phyloP scores from a whole-genome alignment of 1,140 invertebrate species.

The Brachionus paranguensis region DNA sequence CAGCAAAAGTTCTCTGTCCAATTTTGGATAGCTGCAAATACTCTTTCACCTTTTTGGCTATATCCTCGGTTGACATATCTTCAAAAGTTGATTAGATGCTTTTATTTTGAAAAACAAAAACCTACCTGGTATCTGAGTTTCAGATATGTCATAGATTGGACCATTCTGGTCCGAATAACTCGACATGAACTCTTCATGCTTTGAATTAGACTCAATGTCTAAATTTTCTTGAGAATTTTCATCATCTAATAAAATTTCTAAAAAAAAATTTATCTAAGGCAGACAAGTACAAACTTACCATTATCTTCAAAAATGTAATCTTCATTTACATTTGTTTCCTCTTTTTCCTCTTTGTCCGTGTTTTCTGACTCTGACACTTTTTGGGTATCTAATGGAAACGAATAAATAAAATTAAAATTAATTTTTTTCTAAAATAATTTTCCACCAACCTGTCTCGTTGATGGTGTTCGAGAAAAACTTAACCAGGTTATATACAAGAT shows the following conservation, averaged over 20 bases:
- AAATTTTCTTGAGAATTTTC: background rate
- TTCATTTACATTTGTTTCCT: background rate
- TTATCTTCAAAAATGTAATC: background rate
- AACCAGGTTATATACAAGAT: background rate
- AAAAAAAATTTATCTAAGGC: background rate
- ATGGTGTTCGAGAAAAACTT: conserved; percentile 1
- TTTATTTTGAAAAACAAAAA: background rate
- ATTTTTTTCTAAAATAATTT: background rate
- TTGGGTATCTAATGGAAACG: background rate
- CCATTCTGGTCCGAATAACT: background rate
- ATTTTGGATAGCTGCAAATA: conserved; percentile 9
- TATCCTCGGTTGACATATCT: conserved; percentile 18
- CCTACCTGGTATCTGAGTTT: background rate
- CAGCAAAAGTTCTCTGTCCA: conserved; percentile 7
- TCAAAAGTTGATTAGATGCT: background rate
- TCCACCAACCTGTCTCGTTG: background rate
- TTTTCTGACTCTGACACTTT: background rate
- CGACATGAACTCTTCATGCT: background rate
- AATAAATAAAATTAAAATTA: background rate
- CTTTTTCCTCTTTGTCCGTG: background rate
- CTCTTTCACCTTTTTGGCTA: conserved; percentile 26
- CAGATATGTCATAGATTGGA: background rate
- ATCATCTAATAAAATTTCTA: background rate
- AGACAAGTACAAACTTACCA: background rate
- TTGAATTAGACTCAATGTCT: background rate